These are phyloP conservation scores for Colostygia pectinataria DNA, from an alignment of 2,888 invertebrate genomes.

Conservation along the genomic window DNA sequence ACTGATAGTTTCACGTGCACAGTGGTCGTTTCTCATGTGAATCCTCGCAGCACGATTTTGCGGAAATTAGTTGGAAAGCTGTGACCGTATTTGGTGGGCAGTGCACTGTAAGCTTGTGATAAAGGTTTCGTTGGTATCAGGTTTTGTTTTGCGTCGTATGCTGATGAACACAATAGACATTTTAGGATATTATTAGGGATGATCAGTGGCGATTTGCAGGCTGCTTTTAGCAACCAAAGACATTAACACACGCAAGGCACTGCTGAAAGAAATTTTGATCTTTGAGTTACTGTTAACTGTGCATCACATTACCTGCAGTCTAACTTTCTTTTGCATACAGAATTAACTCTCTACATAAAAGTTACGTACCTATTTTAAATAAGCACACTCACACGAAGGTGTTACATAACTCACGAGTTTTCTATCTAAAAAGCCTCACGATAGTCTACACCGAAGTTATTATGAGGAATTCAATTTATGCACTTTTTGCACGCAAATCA, in stretches of 20 bases:
- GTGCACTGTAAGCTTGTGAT: conserved; percentile 17
- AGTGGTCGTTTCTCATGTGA: conserved; percentile 76
- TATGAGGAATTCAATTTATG: conserved; percentile 75
- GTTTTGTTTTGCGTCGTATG: conserved; percentile 2
- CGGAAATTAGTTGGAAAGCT: conserved; percentile 71
- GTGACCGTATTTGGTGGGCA: conserved; percentile 47
- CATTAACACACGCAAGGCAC: too few species aligned
- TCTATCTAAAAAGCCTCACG: conserved; percentile 11
- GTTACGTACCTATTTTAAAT: conserved; percentile 1
- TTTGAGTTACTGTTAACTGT: too few species aligned
- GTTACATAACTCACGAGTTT: conserved; percentile 13
- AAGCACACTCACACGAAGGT: conserved; percentile 1
- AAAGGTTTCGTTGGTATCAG: conserved; percentile 11
- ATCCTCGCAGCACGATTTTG: conserved; percentile 71
- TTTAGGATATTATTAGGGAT: too few species aligned
- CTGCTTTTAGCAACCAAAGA: too few species aligned
- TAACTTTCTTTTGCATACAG: too few species aligned
- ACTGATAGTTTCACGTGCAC: conserved; percentile 78
- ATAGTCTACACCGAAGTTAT: conserved; percentile 2
- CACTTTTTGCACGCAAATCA: conserved; percentile 70
- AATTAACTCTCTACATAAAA: not conserved
- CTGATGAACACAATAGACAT: too few species aligned
- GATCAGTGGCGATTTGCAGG: too few species aligned
- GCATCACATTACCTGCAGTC: too few species aligned
- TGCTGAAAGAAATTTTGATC: too few species aligned